Conservation (phyloP, 2,797 vertebrate genomes). For the Chaetodon trifasciatus region DNA sequence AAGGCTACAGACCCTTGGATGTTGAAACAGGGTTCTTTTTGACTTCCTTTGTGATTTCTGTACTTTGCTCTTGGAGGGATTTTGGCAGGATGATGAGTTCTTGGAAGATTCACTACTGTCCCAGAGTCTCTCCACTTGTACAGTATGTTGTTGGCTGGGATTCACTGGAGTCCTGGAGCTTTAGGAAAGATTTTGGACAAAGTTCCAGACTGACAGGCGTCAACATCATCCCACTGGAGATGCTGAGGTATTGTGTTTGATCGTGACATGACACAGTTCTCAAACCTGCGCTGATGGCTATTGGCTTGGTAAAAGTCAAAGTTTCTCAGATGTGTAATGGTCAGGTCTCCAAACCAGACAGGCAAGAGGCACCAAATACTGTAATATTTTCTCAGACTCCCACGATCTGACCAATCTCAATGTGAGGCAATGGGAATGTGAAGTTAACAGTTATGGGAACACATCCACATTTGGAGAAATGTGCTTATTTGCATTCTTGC, state of each 20-base stretch:
- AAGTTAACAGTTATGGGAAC: neutral
- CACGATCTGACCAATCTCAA: neutral
- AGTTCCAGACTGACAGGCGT: conserved; percentile 77
- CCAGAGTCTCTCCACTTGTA: conserved; percentile 50
- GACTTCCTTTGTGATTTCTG: conserved; percentile 48
- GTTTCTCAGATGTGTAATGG: conserved; percentile 13
- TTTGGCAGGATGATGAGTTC: conserved; percentile 59
- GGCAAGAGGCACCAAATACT: neutral
- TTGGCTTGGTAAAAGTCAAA: conserved; percentile 38
- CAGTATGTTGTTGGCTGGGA: conserved; percentile 56
- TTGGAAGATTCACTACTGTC: conserved; percentile 65
- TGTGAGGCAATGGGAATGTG: neutral
- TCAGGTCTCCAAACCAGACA: conserved; percentile 30
- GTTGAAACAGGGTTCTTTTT: conserved; percentile 42
- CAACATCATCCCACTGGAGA: conserved; percentile 60
- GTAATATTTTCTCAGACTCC: neutral
- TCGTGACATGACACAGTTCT: conserved; percentile 38
- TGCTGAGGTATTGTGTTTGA: conserved; percentile 57
- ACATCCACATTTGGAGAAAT: neutral
- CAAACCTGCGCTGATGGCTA: conserved; percentile 32
- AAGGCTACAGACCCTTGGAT: conserved; percentile 23
- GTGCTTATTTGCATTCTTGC: neutral
- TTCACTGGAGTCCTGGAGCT: conserved; percentile 62
- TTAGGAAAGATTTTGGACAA: conserved; percentile 68
- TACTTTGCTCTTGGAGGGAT: conserved; percentile 35